A percentile compares a stretch with the other conserved stretches of the same genome.
These are phyloP conservation scores for Pseudochirops cupreus DNA, from an alignment of 2,797 vertebrate genomes.

Conservation along the genomic window DNA sequence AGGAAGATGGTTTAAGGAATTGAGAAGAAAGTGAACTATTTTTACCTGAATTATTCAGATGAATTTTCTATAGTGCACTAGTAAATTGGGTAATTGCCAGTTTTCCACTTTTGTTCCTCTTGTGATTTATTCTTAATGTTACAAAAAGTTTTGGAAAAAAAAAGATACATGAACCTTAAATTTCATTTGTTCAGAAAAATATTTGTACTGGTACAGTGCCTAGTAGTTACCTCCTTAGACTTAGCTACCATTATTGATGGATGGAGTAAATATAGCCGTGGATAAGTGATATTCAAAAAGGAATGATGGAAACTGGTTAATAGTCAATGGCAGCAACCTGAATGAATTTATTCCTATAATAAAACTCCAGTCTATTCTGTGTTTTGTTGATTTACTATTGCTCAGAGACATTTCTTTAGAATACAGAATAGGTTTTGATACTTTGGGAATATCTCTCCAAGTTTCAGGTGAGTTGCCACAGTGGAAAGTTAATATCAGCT, in stretches of 20 bases:
- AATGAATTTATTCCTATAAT: slow-evolving; percentile 41
- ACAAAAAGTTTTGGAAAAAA: background rate
- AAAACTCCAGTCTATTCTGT: slow-evolving; percentile 29
- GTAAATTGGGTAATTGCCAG: background rate
- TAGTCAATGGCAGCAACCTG: background rate
- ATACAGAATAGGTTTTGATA: background rate
- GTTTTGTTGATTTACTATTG: slow-evolving; percentile 15
- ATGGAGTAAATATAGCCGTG: background rate
- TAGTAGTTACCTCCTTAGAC: background rate
- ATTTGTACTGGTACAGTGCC: background rate
- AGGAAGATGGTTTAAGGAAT: background rate
- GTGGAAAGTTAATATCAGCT: background rate
- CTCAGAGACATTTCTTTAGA: background rate
- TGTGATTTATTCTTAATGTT: background rate
- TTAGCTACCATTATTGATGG: background rate
- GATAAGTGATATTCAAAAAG: slow-evolving; percentile 18
- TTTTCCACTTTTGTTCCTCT: background rate
- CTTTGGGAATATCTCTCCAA: slow-evolving; percentile 31
- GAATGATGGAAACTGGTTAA: background rate
- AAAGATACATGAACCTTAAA: background rate
- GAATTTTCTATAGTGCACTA: background rate
- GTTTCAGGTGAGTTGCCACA: background rate
- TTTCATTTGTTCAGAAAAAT: background rate
- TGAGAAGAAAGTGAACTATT: background rate
- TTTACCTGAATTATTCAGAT: background rate